These are phyloP conservation scores for Phania funesta DNA, from an alignment of 2,888 invertebrate species.

Conservation along the genomic window DNA sequence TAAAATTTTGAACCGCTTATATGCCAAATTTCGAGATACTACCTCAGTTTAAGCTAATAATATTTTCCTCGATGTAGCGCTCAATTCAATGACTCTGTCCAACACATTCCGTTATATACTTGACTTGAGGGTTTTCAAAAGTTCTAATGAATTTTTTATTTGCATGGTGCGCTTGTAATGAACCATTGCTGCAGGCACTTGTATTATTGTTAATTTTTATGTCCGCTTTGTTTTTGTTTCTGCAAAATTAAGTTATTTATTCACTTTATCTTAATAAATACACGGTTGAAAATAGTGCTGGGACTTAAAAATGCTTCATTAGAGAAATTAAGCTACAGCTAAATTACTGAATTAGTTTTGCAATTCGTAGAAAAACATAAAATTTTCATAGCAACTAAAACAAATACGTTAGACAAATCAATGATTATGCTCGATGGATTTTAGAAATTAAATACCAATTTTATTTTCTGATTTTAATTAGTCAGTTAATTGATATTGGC, in stretches of 20 bases:
- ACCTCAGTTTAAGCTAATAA: too few relatives aligned
- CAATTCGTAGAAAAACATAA: background rate
- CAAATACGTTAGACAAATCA: background rate
- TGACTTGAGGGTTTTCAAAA: background rate
- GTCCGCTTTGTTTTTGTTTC: background rate
- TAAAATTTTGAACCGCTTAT: too few relatives aligned
- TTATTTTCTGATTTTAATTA: background rate
- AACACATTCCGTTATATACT: background rate
- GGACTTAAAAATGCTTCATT: conserved; percentile 11
- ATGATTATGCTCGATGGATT: background rate
- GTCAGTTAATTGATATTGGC: background rate
- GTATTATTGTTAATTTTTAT: background rate
- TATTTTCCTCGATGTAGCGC: background rate
- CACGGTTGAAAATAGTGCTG: conserved; percentile 10
- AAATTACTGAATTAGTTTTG: conserved; percentile 11
- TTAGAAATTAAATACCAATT: background rate
- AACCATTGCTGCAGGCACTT: conserved; percentile 29
- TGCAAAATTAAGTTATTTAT: conserved; percentile 60
- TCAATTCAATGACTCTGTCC: background rate
- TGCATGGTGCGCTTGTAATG: conserved; percentile 55
- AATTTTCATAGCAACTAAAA: background rate
- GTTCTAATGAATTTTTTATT: conserved; percentile 52
- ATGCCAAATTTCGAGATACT: too few relatives aligned
- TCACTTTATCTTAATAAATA: conserved; percentile 53
- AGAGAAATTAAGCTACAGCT: background rate